Evolutionary conservation across 2,888 invertebrate genomes (phyloP).

Genomic region (Hypomecis punctinalis): DNA sequence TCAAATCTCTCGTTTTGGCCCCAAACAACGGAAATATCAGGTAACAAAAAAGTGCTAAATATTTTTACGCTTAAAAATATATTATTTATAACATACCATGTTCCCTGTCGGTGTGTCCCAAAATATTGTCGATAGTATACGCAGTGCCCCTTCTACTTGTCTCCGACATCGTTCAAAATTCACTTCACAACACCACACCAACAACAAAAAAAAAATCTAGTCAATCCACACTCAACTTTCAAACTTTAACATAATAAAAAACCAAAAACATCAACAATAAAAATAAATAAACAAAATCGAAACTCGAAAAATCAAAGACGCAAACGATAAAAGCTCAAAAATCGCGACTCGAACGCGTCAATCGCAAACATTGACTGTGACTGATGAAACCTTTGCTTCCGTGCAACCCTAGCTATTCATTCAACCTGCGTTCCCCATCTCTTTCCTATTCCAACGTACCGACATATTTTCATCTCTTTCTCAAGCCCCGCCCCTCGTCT

Average conservation of each 20-base stretch:
- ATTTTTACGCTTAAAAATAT: not conserved
- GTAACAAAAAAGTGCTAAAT: not conserved
- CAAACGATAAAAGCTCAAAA: slow-evolving; percentile 18
- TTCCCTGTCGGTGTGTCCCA: slow-evolving; percentile 67
- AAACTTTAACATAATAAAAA: slow-evolving; percentile 2
- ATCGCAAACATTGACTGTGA: slow-evolving; percentile 59
- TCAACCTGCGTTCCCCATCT: slow-evolving; percentile 42
- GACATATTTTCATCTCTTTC: slow-evolving; percentile 48
- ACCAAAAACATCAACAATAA: not conserved
- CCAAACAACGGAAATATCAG: no score
- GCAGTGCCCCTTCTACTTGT: slow-evolving; percentile 69
- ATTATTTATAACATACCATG: slow-evolving; percentile 46
- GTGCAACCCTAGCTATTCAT: slow-evolving; percentile 50
- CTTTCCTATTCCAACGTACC: slow-evolving; percentile 39
- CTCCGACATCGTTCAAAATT: slow-evolving; percentile 51
- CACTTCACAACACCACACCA: slow-evolving; percentile 42
- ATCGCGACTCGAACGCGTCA: slow-evolving; percentile 43
- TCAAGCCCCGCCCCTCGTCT: slow-evolving; percentile 55
- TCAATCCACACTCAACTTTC: slow-evolving; percentile 17
- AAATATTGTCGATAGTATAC: slow-evolving; percentile 77
- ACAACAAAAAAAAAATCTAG: slow-evolving; percentile 3
- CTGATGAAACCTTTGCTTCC: slow-evolving; percentile 52
- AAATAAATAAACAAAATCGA: slow-evolving; percentile 15
- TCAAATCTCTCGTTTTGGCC: no score
- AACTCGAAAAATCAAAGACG: slow-evolving; percentile 14